Evolutionary conservation across 1,140 invertebrate species (phyloP).

Genomic region (Magallana gigas): DNA sequence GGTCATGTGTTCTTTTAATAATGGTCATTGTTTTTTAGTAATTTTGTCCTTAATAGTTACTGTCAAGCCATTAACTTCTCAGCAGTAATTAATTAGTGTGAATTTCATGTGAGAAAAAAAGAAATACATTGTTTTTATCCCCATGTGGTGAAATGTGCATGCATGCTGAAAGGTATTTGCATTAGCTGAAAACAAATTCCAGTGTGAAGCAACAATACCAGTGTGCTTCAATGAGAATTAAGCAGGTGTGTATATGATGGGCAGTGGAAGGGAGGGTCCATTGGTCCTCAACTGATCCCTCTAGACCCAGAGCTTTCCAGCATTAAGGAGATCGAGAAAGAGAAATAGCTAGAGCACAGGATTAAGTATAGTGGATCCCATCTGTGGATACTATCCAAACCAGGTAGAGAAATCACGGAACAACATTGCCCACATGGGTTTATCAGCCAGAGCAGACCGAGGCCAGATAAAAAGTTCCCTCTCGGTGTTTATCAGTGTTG

Average conservation of each 20-base stretch:
- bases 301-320: too few relatives aligned
- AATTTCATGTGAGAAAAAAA: neutral
- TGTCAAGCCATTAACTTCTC: too few relatives aligned
- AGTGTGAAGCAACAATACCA: neutral
- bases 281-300: too few relatives aligned
- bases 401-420: slow-evolving; percentile 4
- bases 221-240: neutral
- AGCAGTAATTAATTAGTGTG: neutral
- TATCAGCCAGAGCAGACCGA: neutral
- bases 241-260: slow-evolving; percentile 17
- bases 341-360: too few relatives aligned
- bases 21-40: too few relatives aligned
- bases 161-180: slow-evolving; percentile 1
- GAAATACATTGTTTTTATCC: neutral
- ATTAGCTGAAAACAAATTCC: neutral
- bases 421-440: slow-evolving; percentile 21
- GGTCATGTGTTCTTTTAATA: too few relatives aligned
- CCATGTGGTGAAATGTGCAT: neutral
- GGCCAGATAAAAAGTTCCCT: slow-evolving; percentile 11
- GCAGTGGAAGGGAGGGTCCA: neutral
- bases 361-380: too few relatives aligned
- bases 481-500: slow-evolving; percentile 18
- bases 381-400: neutral
- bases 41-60: too few relatives aligned
- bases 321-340: too few relatives aligned